Base-by-base conservation (phyloP, 2,888 invertebrate species). In the Agrilus biguttatus region DNA sequence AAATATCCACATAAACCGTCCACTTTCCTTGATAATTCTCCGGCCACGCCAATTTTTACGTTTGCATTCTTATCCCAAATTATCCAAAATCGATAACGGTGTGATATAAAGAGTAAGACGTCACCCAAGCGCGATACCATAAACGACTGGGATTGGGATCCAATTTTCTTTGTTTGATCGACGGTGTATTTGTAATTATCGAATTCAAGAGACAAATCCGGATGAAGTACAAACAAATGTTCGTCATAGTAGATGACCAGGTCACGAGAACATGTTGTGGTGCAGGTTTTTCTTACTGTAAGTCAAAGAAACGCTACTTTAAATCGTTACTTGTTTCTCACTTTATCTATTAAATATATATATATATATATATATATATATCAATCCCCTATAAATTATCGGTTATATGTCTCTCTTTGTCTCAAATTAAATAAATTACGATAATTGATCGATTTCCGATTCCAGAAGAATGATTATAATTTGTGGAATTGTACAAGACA, bases 1-100 rank as follows among this genome's bases (percentile, higher is more conserved):
- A 77, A 85, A 45, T 74, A 78, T 2, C 89, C 89, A 58, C 89
- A 90, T 8, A 89, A 66, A 0, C 89, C 89, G 54, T 85, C 83
- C 0, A 88, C 79, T 36, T 73, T 69, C 8, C 75, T 72, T 45
- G 68, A 61, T 50, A 78, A 68, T 51, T 74, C 75, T 41, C 75
- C 74, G 1, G 75, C 71, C 39, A 86, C 80, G 48, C 81, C 83
- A 51, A 89, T 72, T 62, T 80, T 83, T 1, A 60, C 57, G 42
- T 63, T 58, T 3, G 79, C 79, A 42, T 77, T 74, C 4, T 71
- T 69, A 55, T 77, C 80, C 67, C 83, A 83, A 2, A 79, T 71
- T 1, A 86, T 74, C 67, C 80, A 83, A 58, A 85, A 86, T 42
- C 81, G 80, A 53, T 83, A 80, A 44, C 71, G 71, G 46, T 76